Evolutionary conservation across 2,888 invertebrate species (phyloP), one percentile per base, ranked within the genome.

Genomic region (Leptogaster cylindrica): DNA sequence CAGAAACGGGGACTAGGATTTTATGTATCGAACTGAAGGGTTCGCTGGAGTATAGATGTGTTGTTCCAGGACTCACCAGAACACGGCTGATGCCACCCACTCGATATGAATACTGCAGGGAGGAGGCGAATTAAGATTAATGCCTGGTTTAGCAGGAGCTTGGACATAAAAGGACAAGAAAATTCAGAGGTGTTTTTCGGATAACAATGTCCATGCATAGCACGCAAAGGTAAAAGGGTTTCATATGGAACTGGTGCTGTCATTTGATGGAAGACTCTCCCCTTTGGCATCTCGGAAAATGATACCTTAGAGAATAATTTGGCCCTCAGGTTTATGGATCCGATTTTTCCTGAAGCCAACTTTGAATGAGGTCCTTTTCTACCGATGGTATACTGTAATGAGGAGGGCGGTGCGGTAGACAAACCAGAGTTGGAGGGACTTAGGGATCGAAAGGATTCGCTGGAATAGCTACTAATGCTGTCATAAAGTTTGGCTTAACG

Each of bases 301-400:
- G 69, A 69, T 69, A 69, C 69, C 69, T 69, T 69, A 18, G 69
- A 67, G 69, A 55, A 69, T 69, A 69, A 69, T 69, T 69, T 69
- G 66, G 51, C 69, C 66, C 63, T 55, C 50, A 66, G 66, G 69
- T 69, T 69, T 69, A 69, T 69, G 69, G 66, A 63, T 63, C 66
- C 66, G 69, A 69, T 66, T 69, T 69, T 69, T 69, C 66, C 31
- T 61, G 27, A 44, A 44, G 61, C 61, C 61, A 61, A 61, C 44
- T 41, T 44, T 44, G 18, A 44, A 61, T 44, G 16, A 27, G 61
- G 23, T 36, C 12, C 61, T 44, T 18, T 44, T 31, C 20, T 20
- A 20, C 20, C n/a, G 12, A 28, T 28, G 14, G 27, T 20, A 27
- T 14, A 25, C 23, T 23, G 20, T 7, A 12, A 25, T 16, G 28